Percentiles rank a stretch among this genome's conserved stretches.
phyloP scores from a whole-genome alignment of 2,888 invertebrate species.

The Asteroscopus sphinx region DNA sequence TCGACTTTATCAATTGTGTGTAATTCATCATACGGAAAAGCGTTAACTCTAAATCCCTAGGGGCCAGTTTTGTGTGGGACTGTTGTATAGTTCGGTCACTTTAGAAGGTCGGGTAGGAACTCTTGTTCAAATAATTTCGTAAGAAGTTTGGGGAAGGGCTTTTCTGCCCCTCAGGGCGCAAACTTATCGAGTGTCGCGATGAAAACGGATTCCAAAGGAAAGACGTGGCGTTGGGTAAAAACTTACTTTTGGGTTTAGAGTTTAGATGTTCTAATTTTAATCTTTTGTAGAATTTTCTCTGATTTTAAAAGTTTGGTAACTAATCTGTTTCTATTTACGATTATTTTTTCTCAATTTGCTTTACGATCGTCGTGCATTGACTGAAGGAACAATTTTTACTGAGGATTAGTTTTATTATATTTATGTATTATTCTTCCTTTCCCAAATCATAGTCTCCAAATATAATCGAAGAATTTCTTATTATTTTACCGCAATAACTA shows the following conservation, averaged over 20 bases:
- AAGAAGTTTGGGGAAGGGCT: constrained; percentile 83
- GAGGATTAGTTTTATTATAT: too few relatives aligned
- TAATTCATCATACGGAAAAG: constrained; percentile 60
- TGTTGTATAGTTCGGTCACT: constrained; percentile 58
- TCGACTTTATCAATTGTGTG: constrained; percentile 61
- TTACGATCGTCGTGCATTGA: too few relatives aligned
- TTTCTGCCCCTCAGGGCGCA: constrained; percentile 74
- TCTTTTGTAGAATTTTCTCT: constrained; percentile 23
- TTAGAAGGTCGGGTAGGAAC: constrained; percentile 56
- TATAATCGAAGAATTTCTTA: too few relatives aligned
- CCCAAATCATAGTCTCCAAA: too few relatives aligned
- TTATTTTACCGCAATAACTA: constrained; percentile 16
- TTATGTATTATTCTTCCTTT: too few relatives aligned
- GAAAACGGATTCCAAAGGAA: constrained; percentile 59
- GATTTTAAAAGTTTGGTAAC: constrained; percentile 14
- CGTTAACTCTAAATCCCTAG: constrained; percentile 57
- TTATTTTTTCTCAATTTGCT: too few relatives aligned
- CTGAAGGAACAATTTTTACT: too few relatives aligned
- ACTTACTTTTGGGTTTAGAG: constrained; percentile 34
- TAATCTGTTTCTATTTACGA: constrained; percentile 4
- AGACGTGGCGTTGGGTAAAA: constrained; percentile 61
- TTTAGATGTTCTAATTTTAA: constrained; percentile 37
- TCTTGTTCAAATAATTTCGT: constrained; percentile 86
- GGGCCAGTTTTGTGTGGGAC: constrained; percentile 68
- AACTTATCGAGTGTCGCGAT: constrained; percentile 78